Evolutionary conservation across 2,888 invertebrate species (phyloP).

Genomic region (Brachycybe producta): DNA sequence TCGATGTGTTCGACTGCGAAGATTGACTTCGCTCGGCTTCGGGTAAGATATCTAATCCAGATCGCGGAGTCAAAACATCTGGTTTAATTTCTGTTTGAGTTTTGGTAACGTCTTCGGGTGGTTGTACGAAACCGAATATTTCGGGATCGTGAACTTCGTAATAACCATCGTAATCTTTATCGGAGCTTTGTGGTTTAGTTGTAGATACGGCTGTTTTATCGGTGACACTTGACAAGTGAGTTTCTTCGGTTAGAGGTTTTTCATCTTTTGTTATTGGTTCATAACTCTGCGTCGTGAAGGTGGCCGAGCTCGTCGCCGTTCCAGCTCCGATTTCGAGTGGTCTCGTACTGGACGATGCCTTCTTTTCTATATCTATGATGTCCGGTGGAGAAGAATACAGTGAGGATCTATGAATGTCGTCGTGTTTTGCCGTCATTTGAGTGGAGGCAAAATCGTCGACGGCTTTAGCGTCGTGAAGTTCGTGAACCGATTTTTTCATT

Average conservation of each 20-base stretch:
- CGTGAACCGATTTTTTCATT: background rate
- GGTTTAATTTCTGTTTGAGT: too few relatives aligned
- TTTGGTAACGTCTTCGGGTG: too few relatives aligned
- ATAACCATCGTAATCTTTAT: conserved; percentile 18
- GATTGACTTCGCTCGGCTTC: background rate
- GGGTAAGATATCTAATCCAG: conserved; percentile 9
- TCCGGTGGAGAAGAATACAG: background rate
- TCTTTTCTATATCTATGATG: conserved; percentile 8
- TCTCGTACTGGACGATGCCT: background rate
- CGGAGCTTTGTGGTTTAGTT: background rate
- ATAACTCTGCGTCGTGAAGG: background rate
- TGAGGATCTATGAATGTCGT: background rate
- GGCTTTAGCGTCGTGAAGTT: conserved; percentile 12
- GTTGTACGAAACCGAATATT: background rate
- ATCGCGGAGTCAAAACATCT: too few relatives aligned
- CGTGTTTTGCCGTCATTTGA: conserved; percentile 5
- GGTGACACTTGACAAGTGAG: too few relatives aligned
- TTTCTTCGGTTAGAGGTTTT: too few relatives aligned
- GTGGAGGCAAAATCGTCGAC: conserved; percentile 14
- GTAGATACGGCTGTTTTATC: background rate
- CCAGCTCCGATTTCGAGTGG: background rate
- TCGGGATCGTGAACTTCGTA: conserved; percentile 14
- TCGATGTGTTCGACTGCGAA: background rate
- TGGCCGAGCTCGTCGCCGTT: background rate
- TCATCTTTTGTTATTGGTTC: too few relatives aligned